Evolutionary conservation across 2,113 vertebrate species (phyloP).

Genomic region (Pipa parva): DNA sequence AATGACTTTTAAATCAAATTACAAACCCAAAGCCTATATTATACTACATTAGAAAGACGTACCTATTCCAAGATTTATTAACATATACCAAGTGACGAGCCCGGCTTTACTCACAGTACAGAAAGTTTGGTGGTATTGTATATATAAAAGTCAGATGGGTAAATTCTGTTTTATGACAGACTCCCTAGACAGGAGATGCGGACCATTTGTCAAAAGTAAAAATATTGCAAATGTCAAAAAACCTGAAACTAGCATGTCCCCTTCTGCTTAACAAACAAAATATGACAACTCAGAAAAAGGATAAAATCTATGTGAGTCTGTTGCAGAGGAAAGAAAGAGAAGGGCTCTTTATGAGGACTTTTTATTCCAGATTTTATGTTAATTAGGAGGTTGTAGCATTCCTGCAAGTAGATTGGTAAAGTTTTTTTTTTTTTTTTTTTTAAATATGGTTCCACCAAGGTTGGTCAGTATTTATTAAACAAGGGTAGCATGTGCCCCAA

Average conservation of each 20-base stretch:
- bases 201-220: conserved; percentile 32
- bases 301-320: not conserved
- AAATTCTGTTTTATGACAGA: conserved; percentile 22
- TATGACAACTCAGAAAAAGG: not conserved
- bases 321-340: too few species aligned
- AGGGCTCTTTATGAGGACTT: too few species aligned
- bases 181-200: conserved; percentile 22
- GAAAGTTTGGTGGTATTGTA: conserved; percentile 18
- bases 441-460: too few species aligned
- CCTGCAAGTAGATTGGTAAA: too few species aligned
- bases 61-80: conserved; percentile 35
- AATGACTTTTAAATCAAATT: conserved; percentile 44
- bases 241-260: not conserved
- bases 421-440: too few species aligned
- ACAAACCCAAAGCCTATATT: conserved; percentile 32
- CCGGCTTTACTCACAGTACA: conserved; percentile 19
- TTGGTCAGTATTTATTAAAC: too few species aligned
- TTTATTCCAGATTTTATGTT: too few species aligned
- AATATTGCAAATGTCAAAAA: conserved; percentile 29
- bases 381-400: too few species aligned
- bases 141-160: conserved; percentile 17
- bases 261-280: not conserved
- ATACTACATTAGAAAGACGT: conserved; percentile 37
- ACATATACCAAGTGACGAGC: not conserved
- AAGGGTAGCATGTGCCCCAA: too few species aligned